Evolutionary conservation across 2,797 vertebrate species (phyloP), one percentile per base, ranked within the genome.

Genomic region (Trichosurus vulpecula): DNA sequence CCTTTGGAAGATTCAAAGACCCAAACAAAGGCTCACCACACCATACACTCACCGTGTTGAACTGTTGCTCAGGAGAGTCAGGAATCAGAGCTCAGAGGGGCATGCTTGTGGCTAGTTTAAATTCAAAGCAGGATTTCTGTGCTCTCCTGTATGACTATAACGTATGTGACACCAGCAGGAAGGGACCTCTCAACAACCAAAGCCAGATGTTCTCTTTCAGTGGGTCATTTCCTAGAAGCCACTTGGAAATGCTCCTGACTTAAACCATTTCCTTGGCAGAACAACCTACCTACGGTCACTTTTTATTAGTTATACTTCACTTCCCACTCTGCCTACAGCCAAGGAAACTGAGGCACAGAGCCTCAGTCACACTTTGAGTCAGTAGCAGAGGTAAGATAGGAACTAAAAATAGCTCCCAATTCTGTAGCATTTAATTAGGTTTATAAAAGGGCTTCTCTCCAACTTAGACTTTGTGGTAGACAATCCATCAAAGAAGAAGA

Each of bases 191-290:
- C 57, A 94, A 90, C 92, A 93, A 95, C 27, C 47, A n/a, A 96
- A 97, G 57, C 89, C 61, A 5, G 90, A 92, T 81, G 51, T 94
- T 96, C 91, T 96, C 96, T 92, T 92, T 89, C 66, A 95, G 51
- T 91, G 92, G 95, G 35, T 89, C 16, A 52, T 57, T 96, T 96
- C 54, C 91, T 94, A 56, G 92, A 95, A 95, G 52, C 90, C 58
- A 93, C 94, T 51, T 57, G 41, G n/a, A 91, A 57, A 51, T 16
- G 41, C 30, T 57, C 4, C 54, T 56, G 47, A 35, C 8, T 91
- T 47, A 91, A 91, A 47, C 54, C 51, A 10, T 94, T 90, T 92
- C 92, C 13, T 58, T 93, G 52, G 94, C 29, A 94, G 31, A 57
- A 95, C 41, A 94, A 97, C 22, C 22, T 87, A 87, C 4, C 3